Evolutionary conservation across 2,797 vertebrate species (phyloP), one percentile per base, ranked within the genome.

Genomic region (Eulemur albifrons): DNA sequence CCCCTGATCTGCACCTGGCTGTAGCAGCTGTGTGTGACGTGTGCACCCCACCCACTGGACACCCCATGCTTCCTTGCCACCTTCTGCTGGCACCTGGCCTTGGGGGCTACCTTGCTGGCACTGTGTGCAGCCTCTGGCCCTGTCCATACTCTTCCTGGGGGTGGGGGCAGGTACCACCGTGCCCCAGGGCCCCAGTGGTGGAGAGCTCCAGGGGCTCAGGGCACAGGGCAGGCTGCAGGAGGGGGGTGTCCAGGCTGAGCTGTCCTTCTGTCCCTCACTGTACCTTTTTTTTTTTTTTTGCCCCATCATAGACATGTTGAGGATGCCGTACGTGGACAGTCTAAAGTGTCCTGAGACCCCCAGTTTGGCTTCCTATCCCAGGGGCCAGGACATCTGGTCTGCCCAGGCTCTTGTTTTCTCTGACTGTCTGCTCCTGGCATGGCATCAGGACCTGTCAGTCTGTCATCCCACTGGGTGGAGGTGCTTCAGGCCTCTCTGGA

Each of bases 41-140:
- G 20, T 95, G 73, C 80, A 48, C 23, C 11, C 90, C 15, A 59
- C n/a, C 69, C 82, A 67, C 86, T 10, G 52, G 89, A 10, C 63
- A 73, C 48, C 48, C 38, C 11, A 61, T 23, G 88, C 69, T 96
- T 96, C 45, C 88, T 93, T n/a, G 50, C 45, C 52, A 97, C 90
- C 59, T 97, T 94, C 94, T 95, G 85, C 65, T 95, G 88, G 80
- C 84, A 84, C 20, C 40, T 92, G 14, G 43, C 90, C 57, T 79
- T 75, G 4, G 45, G 88, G 43, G 48, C 54, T 7, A 18, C 70
- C 4, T 13, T 93, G 38, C 21, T 95, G 3, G 43, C 67, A 48
- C 72, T 5, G 0, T 86, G 32, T 94, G 35, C 38, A 94, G 69
- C 52, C 52, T 90, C 65, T 70, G 92, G 18, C 77, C 77, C 50